Percentiles rank a stretch among this genome's conserved stretches.
These are phyloP conservation scores for Sebastes elongatus DNA, from an alignment of 2,797 vertebrate species.

Conservation along the genomic window DNA sequence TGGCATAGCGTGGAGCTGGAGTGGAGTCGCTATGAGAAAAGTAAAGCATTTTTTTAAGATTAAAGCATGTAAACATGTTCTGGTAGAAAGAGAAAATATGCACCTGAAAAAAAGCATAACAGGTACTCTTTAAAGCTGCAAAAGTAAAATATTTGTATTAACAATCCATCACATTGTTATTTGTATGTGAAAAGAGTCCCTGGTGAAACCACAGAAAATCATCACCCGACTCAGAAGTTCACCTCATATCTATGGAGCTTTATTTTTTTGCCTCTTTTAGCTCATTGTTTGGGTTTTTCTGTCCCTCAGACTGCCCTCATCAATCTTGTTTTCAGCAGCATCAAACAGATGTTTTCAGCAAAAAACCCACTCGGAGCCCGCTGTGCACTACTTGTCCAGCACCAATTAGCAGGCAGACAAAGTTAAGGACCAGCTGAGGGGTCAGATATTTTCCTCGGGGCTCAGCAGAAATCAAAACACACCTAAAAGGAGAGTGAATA, in stretches of 20 bases:
- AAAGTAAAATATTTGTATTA: background rate
- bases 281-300: slow-evolving; percentile 7
- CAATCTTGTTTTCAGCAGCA: background rate
- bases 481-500: background rate
- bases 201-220: background rate
- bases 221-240: background rate
- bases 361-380: background rate
- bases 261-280: background rate
- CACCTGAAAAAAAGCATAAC: no score
- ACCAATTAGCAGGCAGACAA: background rate
- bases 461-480: background rate
- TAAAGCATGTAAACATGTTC: no score
- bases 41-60: no score
- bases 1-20: no score
- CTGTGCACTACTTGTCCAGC: background rate
- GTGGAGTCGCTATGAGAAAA: no score
- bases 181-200: background rate
- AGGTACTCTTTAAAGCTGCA: no score
- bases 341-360: background rate
- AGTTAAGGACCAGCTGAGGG: background rate
- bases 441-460: background rate
- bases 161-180: background rate
- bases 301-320: background rate
- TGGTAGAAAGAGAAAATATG: no score
- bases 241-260: background rate